Base-by-base conservation (phyloP, 2,113 vertebrate species). In the Cavia porcellus region DNA sequence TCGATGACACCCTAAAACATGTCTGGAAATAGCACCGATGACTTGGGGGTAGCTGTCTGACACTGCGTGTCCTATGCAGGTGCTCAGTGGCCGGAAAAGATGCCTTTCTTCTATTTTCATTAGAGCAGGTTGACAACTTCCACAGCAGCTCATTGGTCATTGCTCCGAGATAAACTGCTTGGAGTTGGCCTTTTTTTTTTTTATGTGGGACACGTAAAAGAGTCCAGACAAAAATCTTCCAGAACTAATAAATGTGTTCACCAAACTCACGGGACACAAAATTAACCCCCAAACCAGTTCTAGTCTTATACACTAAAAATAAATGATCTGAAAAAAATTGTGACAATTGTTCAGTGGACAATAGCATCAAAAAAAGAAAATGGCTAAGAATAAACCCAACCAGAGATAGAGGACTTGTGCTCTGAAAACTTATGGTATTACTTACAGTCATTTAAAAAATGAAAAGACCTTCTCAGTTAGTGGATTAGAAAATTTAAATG, bases 21-120 rank as follows among this genome's bases (percentile, higher is more conserved):
- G 19, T 42, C 72, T 81, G 50, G 35, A 77, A 89, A 20, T 35
- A 25, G 38, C 35, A 7, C 35, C 38, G 14, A 15, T 61, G 28
- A 5, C 32, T 3, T 3, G 5, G 19, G 5, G 5, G 14, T 0
- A 2, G 3, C 13, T 86, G 24, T 0, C 5, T 25, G 38, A 24
- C 0, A 10, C 17, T 9, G 24, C 72, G 2, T 24, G 12, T 4
- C 86, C 7, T 3, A 0, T 0, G 38, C 52, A 9, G 68, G 42
- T 38, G 22, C 42, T 13, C 42, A 28, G 0, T 5, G 17, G 9
- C 35, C 38, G 38, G 30, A 0, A 3, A 7, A 8, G 13, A 19
- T 7, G 24, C 22, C 42, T 57, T 38, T 66, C 66, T 22, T 79
- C 7, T 52, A 38, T 20, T 82, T 57, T 32, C 75, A 61, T 57